Conservation (phyloP, 2,888 invertebrate species). For the Chrysomela aeneicollis region DNA sequence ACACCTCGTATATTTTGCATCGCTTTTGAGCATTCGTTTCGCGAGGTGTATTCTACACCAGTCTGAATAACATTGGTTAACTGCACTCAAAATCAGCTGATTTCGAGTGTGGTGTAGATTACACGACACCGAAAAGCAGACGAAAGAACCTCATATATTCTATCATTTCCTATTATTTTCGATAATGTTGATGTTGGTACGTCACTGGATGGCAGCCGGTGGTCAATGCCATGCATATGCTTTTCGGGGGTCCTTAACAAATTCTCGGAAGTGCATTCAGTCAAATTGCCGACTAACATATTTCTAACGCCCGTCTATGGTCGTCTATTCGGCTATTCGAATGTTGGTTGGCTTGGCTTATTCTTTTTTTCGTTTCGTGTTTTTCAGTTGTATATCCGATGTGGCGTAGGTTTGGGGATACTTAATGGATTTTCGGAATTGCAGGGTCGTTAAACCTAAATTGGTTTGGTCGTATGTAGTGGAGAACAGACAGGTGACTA, state of each 20-base stretch:
- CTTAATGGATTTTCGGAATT: conserved; percentile 15
- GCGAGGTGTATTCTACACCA: no score
- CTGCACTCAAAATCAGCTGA: no score
- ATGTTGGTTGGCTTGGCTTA: no score
- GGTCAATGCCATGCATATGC: conserved; percentile 45
- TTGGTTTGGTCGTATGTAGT: background rate
- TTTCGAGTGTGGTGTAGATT: no score
- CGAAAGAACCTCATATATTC: no score
- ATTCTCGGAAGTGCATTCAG: conserved; percentile 44
- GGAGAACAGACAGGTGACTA: background rate
- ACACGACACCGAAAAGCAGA: no score
- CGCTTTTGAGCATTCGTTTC: no score
- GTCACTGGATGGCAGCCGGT: conserved; percentile 39
- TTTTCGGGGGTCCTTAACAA: conserved; percentile 40
- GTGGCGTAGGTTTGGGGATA: conserved; percentile 18
- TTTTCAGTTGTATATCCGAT: conserved; percentile 17
- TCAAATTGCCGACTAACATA: conserved; percentile 44
- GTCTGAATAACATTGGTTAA: no score
- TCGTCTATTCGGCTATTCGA: conserved; percentile 15
- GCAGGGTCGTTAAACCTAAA: conserved; percentile 10
- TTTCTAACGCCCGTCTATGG: conserved; percentile 43
- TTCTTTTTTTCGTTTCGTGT: no score
- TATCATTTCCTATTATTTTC: no score
- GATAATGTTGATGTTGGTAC: background rate
- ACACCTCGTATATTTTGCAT: no score